Conservation (phyloP, 2,797 vertebrate genomes). For the Ceryle rudis region DNA sequence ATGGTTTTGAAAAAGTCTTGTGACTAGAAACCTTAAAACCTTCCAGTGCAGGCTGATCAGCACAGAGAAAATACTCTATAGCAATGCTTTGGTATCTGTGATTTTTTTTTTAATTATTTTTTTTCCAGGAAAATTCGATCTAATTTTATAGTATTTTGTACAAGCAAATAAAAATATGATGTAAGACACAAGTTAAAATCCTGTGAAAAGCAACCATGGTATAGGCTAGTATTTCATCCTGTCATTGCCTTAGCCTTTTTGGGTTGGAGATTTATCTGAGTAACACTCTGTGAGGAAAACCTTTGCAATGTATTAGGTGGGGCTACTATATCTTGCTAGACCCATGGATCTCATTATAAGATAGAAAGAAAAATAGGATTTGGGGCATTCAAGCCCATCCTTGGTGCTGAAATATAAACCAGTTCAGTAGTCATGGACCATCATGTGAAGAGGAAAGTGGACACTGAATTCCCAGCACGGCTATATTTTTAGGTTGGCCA, state of each 20-base stretch:
- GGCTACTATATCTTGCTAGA: neutral
- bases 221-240: neutral
- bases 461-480: neutral
- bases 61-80: neutral
- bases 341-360: neutral
- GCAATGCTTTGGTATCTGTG: neutral
- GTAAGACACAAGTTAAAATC: slow-evolving; percentile 6
- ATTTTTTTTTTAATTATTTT: neutral
- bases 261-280: neutral
- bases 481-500: neutral
- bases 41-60: neutral
- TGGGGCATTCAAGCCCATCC: neutral
- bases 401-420: neutral
- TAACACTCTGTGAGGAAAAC: neutral
- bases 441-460: neutral
- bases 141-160: neutral
- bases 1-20: neutral
- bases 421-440: neutral
- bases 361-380: neutral
- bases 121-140: neutral
- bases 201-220: neutral
- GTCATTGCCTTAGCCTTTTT: neutral
- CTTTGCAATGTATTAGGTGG: neutral
- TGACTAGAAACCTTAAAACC: slow-evolving; percentile 14
- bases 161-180: neutral